Evolutionary conservation across 2,113 vertebrate species (phyloP), one percentile per base, ranked within the genome.

Genomic region (Dicaeum eximium): DNA sequence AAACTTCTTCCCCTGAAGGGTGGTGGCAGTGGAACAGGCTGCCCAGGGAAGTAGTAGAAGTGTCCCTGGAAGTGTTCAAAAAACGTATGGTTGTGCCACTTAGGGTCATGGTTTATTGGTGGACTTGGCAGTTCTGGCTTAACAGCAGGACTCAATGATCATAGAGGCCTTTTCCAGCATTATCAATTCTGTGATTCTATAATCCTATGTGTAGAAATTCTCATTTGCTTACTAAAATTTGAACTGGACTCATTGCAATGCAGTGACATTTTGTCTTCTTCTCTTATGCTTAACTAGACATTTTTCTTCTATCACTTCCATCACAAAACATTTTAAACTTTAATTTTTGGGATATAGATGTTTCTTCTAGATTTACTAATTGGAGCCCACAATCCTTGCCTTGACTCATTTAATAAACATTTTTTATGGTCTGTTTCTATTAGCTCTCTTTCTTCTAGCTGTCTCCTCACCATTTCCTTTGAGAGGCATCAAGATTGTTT

Each of bases 391-490:
- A 71, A 13, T 66, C 25, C 79, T 70, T 90, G 44, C 78, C 70
- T 85, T 75, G 67, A 92, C 60, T 79, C 11, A 37, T 87, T 79
- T 91, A 16, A 66, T 67, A 65, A 85, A 67, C 20, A 24, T 64
- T 86, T 90, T 86, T 62, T 37, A 72, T 80, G 69, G 93, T 94
- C 45, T 69, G 4, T 82, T 92, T 89, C 93, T 93, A 44, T 86
- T 88, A 86, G 48, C n/a, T 87, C 20, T 84, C 30, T 86, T 92
- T 96, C 51, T 93, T 54, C 72, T 85, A 44, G 30, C 61, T 82
- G 62, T 90, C 78, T 90, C 85, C 85, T 74, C 74, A 78, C 70
- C 50, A 88, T 93, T 95, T 93, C 89, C 86, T 96, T 70, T 95
- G 80, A 94, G 80, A 87, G 60, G 51, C 51, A 80, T 91, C 83